Evolutionary conservation across 2,888 invertebrate species (phyloP).

Genomic region (Drosophila hawaiiensis): DNA sequence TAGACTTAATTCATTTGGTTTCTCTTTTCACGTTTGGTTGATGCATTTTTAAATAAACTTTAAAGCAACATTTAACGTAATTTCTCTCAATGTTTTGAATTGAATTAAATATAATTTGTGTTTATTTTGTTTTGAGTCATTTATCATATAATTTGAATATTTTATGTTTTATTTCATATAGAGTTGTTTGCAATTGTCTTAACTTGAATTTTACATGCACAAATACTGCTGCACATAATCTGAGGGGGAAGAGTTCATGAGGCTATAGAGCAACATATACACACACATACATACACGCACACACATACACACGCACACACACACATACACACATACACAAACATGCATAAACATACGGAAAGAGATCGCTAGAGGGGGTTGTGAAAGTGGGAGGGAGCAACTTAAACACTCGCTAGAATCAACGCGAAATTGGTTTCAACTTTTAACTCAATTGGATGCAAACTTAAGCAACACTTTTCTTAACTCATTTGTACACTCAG

Average conservation of each 20-base stretch:
- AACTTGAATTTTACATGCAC: constrained; percentile 28
- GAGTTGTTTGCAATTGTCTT: constrained; percentile 28
- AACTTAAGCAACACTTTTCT: constrained; percentile 7
- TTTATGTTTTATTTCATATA: not conserved
- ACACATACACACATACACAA: too few species aligned
- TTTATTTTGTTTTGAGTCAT: constrained; percentile 11
- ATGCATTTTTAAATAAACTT: constrained; percentile 27
- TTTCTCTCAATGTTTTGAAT: not conserved
- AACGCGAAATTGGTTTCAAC: constrained; percentile 38
- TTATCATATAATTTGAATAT: constrained; percentile 19
- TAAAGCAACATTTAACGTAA: constrained; percentile 8
- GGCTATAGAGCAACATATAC: constrained; percentile 9
- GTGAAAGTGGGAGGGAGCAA: constrained; percentile 1
- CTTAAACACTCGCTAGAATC: constrained; percentile 57
- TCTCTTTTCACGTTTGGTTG: constrained; percentile 44
- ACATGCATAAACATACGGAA: not conserved
- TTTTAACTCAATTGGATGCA: constrained; percentile 11
- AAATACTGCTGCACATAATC: constrained; percentile 25
- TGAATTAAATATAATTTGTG: not conserved
- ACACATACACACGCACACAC: not conserved
- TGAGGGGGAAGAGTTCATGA: constrained; percentile 1
- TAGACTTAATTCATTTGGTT: constrained; percentile 52
- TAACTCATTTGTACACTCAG: constrained; percentile 4
- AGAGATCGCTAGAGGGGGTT: not conserved
- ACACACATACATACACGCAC: constrained; percentile 7